Base-by-base conservation (phyloP, 2,888 invertebrate genomes). In the Brachynemurus nebulosus region DNA sequence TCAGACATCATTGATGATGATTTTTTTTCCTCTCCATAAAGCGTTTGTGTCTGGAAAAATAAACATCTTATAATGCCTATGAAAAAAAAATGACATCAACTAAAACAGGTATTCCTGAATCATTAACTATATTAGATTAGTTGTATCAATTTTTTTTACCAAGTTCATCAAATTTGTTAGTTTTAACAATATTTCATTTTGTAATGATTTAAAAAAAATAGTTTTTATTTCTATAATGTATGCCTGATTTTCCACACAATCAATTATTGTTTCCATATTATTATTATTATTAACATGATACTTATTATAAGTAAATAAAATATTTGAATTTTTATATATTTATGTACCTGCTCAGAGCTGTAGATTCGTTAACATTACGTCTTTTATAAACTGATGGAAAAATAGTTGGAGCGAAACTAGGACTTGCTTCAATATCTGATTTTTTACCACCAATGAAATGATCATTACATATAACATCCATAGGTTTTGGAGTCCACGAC, bases 1-100 rank as follows among this genome's bases (percentile, higher is more conserved):
- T 35, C 2, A 18, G 20, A 23, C 21, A 25, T 8, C 4, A 11
- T 3, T 35, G 11, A 14, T 45, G 34, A 5, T 37, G 20, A 14
- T 44, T 34, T 21, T 21, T 39, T 17, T 40, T 19, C 2, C 46
- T 21, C 3, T 44, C 23, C 37, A 44, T 44, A 2, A 40, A 27
- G 27, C 44, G 44, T 14, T 46, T 30, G 25, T 47, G 40, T 42
- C 46, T 40, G 42, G 42, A 48, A 50, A 48, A 42, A 49, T 47
- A 41, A 45, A 47, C 45, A 40, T 36, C 42, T 38, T 25, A 2
- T 38, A 38, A 18, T 36, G 7, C 7, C 12, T 9, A n/a, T n/a
- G n/a, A n/a, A n/a, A n/a, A n/a, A n/a, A n/a, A n/a, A n/a, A n/a
- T n/a, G n/a, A n/a, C n/a, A n/a, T n/a, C n/a, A n/a, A n/a, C n/a